phyloP scores from a whole-genome alignment of 2,113 vertebrate genomes.

The Bombycilla garrulus region DNA sequence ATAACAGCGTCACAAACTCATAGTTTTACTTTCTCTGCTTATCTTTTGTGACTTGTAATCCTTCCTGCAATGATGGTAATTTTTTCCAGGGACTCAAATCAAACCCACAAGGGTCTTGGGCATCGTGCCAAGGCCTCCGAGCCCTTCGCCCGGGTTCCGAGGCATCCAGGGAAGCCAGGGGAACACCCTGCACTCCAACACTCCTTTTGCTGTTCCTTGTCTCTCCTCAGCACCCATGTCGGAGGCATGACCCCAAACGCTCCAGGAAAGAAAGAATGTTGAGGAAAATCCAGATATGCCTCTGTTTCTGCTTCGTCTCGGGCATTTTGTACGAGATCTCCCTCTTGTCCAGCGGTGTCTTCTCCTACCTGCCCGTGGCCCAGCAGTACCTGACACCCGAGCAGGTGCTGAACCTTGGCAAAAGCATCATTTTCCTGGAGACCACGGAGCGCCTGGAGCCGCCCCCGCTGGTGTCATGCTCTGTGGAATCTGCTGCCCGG shows the following conservation, averaged over 20 bases:
- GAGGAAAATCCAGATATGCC: constrained; percentile 68
- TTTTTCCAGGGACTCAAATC: too few relatives aligned
- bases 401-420: constrained; percentile 53
- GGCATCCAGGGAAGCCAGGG: too few relatives aligned
- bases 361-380: constrained; percentile 50
- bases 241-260: not conserved
- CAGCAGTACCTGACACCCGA: constrained; percentile 46
- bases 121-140: too few relatives aligned
- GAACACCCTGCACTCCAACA: too few relatives aligned
- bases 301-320: constrained; percentile 57
- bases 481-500: constrained; percentile 75
- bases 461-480: constrained; percentile 67
- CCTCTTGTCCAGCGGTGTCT: constrained; percentile 53
- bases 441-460: constrained; percentile 69
- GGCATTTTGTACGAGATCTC: constrained; percentile 71
- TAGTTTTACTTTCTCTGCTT: too few relatives aligned
- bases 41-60: too few relatives aligned
- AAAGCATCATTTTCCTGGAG: constrained; percentile 77
- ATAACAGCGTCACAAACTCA: too few relatives aligned
- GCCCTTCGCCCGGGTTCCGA: too few relatives aligned
- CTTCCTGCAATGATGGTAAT: too few relatives aligned
- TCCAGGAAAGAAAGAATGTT: constrained; percentile 60
- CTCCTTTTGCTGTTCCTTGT: not conserved
- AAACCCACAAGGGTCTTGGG: too few relatives aligned
- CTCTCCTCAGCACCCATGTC: not conserved